Evolutionary conservation across 1,140 invertebrate species (phyloP), one percentile per base, ranked within the genome.

Genomic region (Solenopsis invicta): DNA sequence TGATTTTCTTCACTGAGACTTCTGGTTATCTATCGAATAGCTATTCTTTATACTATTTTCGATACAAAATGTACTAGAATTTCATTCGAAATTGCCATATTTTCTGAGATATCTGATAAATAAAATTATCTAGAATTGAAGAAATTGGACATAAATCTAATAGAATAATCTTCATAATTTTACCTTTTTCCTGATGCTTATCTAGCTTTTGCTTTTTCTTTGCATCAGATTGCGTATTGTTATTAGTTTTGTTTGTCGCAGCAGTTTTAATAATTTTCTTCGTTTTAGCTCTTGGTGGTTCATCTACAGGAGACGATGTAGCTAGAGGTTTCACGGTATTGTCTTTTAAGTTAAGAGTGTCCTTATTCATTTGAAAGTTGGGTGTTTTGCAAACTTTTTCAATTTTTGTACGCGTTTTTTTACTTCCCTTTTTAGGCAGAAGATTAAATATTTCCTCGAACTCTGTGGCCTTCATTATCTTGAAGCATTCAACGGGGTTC

Each of bases 371-470:
- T 18, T 67, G 72, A 9, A 24, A 13, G 18, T 78, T 34, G 0
- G 3, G 12, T 21, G 8, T 34, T 89, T 91, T 50, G 12, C 21
- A 48, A 78, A 66, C n/a, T 86, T 93, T 71, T 72, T 85, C 13
- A 41, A 56, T 54, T 72, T 87, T 89, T 8, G 64, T 8, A 1
- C 74, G 78, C 12, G 86, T 72, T 50, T 89, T 93, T 37, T 85
- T 93, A 34, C 34, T 48, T 64, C 85, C 87, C 71, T 90, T 94
- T 5, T 88, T 93, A 8, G 85, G 59, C 1, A 86, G 59, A 0
- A 91, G 59, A 76, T 92, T 92, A 59, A 94, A 95, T 74, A 95
- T 87, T 61, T 95, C 94, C 37, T 93, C 89, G 61, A 88, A 93
- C 8, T 89, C 37, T 0, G 91, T 93, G 3, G 91, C 88, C 8